Conservation (phyloP, 2,888 invertebrate genomes). For the Hypsopygia costalis region DNA sequence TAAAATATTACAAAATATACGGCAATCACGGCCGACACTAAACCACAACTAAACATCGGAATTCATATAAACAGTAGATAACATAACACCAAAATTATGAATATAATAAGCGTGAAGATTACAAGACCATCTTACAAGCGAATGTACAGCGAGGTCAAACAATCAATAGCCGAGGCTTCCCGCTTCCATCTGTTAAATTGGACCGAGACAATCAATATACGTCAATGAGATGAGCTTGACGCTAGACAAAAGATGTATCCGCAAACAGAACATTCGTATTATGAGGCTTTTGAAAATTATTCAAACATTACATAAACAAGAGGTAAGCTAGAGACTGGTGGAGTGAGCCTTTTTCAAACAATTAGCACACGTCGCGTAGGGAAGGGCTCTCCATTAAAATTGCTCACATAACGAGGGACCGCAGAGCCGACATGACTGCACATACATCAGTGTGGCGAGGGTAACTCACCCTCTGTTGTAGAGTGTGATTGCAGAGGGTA, state of each 20-base stretch:
- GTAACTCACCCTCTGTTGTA: conserved; percentile 39
- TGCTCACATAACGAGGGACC: conserved; percentile 54
- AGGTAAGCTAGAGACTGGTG: conserved; percentile 15
- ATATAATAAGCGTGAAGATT: neutral
- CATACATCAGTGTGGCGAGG: conserved; percentile 55
- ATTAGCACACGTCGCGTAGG: conserved; percentile 41
- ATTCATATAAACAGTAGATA: no score
- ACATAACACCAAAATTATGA: no score
- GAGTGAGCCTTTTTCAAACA: conserved; percentile 54
- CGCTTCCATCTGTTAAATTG: conserved; percentile 1
- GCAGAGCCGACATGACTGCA: conserved; percentile 50
- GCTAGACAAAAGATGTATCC: conserved; percentile 16
- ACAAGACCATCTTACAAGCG: neutral
- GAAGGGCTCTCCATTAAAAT: conserved; percentile 59
- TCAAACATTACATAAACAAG: conserved; percentile 13
- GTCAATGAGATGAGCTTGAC: conserved; percentile 4
- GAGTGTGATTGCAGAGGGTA: conserved; percentile 39
- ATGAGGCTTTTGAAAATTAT: conserved; percentile 13
- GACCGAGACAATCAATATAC: conserved; percentile 6
- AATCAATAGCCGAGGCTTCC: neutral
- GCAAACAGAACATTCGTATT: conserved; percentile 14
- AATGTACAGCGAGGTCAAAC: neutral
- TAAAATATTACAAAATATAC: no score
- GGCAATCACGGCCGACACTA: no score
- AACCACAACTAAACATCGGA: no score